Evolutionary conservation across 1,140 invertebrate genomes (phyloP), one percentile per base, ranked within the genome.

Genomic region (Procambarus virginalis): DNA sequence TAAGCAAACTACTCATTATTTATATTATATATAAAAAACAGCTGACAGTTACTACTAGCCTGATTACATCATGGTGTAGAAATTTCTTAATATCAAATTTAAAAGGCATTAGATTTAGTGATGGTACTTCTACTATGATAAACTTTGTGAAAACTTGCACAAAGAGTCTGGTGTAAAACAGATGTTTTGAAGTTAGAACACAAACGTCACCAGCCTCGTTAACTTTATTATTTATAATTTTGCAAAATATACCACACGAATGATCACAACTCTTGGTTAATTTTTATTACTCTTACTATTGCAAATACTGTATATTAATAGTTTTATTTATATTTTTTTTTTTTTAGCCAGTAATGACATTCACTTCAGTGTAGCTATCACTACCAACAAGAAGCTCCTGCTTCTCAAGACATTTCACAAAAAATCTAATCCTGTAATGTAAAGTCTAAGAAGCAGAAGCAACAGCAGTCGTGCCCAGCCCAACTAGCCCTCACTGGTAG

Each of bases 361-460:
- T 34, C 8, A 73, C n/a, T 34, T 73, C 2, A 8, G 68, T 34
- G 6, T 34, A 34, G 68, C 68, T 20, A 73, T 73, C 8, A 73
- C 22, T 34, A 73, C 5, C 68, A 73, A 5, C 68, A 34, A 4
- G 5, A 34, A 73, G 64, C 68, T 73, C n/a, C 6, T 34, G 20
- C 68, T 8, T 34, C 22, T 73, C 22, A 5, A 34, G 68, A 22
- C 68, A 2, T 8, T 73, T 73, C 8, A 73, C 20, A 73, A 10
- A 34, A 34, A 73, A 8, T 73, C 8, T 73, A 73, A 73, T 6
- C 34, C 34, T 34, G 34, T 34, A 73, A 34, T 14, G 22, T 34
- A 14, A 70, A 70, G 60, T 9, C 68, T 73, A 73, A 22, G n/a
- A 58, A 80, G 49, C 46, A 80, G 78, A 64, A 64, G 60, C 60